Percentiles rank a stretch among this genome's conserved stretches.
Conservation (phyloP, 2,113 vertebrate species). For the Sclerurus mexicanus region DNA sequence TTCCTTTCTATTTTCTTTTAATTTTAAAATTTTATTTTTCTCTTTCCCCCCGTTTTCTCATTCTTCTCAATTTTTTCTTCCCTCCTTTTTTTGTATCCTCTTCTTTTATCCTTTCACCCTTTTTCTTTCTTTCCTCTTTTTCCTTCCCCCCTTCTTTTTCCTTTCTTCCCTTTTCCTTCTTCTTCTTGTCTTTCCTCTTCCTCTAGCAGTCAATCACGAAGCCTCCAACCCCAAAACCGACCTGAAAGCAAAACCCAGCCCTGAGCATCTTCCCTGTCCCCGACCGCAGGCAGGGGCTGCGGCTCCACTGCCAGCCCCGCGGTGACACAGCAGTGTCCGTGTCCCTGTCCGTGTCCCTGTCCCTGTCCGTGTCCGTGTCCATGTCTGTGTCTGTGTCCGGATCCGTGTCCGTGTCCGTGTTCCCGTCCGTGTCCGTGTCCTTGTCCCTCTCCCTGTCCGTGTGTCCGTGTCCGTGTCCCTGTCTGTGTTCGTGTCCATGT, state of each 20-base stretch:
- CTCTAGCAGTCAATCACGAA: neutral
- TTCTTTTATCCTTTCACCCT: rapidly evolving
- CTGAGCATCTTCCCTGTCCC: neutral
- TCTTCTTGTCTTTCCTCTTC: too few relatives aligned
- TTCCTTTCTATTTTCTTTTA: neutral
- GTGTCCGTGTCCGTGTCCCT: too few relatives aligned
- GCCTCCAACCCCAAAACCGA: neutral
- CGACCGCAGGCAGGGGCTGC: neutral
- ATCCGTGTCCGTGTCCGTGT: too few relatives aligned
- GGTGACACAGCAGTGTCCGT: neutral
- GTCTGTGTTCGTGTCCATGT: too few relatives aligned
- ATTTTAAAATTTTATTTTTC: rapidly evolving
- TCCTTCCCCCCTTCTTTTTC: rapidly evolving
- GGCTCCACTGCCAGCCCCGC: neutral
- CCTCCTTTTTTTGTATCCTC: rapidly evolving
- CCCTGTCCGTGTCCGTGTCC: too few relatives aligned
- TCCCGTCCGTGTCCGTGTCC: too few relatives aligned
- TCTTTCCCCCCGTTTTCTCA: neutral
- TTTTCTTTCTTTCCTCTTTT: too few relatives aligned
- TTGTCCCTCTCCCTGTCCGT: too few relatives aligned
- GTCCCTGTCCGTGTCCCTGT: too few relatives aligned
- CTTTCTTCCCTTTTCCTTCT: too few relatives aligned
- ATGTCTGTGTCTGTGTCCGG: too few relatives aligned
- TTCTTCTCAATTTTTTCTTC: rapidly evolving
- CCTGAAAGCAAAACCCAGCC: neutral